A percentile compares a stretch with the other conserved stretches of the same genome.
These are phyloP conservation scores for Trichoplax adhaerens DNA, from an alignment of 37 sponge, comb jelly and placozoan genomes.

Conservation along the genomic window DNA sequence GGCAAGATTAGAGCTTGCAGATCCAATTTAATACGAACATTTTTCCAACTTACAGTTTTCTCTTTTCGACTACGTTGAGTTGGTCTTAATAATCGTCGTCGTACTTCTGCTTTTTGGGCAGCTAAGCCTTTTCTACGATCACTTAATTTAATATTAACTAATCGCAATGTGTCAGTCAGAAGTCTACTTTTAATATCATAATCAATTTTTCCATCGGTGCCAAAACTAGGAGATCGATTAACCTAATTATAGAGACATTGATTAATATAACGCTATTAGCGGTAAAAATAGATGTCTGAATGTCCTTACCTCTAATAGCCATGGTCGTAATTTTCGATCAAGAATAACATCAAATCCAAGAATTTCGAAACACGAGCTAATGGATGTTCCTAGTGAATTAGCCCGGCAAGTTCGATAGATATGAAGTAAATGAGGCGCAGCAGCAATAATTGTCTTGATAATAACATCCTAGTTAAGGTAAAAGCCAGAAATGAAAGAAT, in stretches of 20 bases:
- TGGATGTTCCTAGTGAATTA: slow-evolving; percentile 11
- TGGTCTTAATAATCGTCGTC: slow-evolving; percentile 14
- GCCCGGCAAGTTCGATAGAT: slow-evolving; percentile 59
- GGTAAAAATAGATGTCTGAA: neutral
- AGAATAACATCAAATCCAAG: slow-evolving; percentile 78
- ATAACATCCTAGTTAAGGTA: slow-evolving; percentile 38
- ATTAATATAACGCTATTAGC: neutral
- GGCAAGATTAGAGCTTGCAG: neutral
- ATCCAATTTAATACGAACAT: slow-evolving; percentile 8
- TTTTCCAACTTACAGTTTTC: slow-evolving; percentile 5
- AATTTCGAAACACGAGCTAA: slow-evolving; percentile 64
- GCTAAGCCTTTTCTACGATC: slow-evolving; percentile 14
- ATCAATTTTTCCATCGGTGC: slow-evolving; percentile 55
- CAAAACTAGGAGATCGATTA: slow-evolving; percentile 73
- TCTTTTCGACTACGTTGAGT: slow-evolving; percentile 1
- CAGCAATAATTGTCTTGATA: slow-evolving; percentile 61
- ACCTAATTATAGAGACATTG: slow-evolving; percentile 14
- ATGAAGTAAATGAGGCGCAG: slow-evolving; percentile 55
- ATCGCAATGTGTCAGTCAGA: slow-evolving; percentile 40
- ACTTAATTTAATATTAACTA: slow-evolving; percentile 31
- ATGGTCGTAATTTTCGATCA: slow-evolving; percentile 49
- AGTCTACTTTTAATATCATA: slow-evolving; percentile 61
- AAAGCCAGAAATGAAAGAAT: neutral
- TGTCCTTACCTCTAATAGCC: slow-evolving; percentile 71
- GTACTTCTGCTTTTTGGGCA: slow-evolving; percentile 2